Percentiles rank a stretch among this genome's conserved stretches.
These are phyloP conservation scores for Lasiurus borealis DNA, from an alignment of 2,113 vertebrate genomes.

Conservation along the genomic window DNA sequence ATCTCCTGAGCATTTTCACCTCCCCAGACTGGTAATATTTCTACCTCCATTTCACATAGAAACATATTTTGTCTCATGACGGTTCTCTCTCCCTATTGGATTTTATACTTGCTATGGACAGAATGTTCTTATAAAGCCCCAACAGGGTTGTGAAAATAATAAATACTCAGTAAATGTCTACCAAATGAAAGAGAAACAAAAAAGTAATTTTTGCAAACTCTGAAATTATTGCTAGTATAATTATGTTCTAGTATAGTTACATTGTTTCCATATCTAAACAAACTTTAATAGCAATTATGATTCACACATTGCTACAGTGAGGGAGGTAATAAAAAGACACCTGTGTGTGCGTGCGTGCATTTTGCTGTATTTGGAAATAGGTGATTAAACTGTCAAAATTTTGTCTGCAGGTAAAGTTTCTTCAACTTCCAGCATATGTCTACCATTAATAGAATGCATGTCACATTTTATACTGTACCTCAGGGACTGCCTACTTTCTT, in stretches of 20 bases:
- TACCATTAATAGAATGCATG: neutral
- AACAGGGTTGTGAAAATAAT: neutral
- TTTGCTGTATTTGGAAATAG: neutral
- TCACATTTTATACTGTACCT: neutral
- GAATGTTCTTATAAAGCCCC: neutral
- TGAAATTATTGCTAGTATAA: slow-evolving; percentile 62
- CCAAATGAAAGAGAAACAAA: slow-evolving; percentile 11
- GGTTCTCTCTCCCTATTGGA: neutral
- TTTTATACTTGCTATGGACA: neutral
- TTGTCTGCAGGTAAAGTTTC: neutral
- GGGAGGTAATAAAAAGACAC: slow-evolving; percentile 7
- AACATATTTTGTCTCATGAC: neutral
- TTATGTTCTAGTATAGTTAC: slow-evolving; percentile 43
- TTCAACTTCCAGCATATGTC: neutral
- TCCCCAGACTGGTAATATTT: neutral
- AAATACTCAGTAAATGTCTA: slow-evolving; percentile 35
- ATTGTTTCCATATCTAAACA: slow-evolving; percentile 45
- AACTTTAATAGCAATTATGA: slow-evolving; percentile 42
- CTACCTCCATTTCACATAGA: neutral
- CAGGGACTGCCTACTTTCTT: neutral
- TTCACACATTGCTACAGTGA: slow-evolving; percentile 43
- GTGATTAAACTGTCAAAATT: slow-evolving; percentile 25
- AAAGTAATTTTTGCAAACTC: slow-evolving; percentile 32
- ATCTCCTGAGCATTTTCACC: neutral
- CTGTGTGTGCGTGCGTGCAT: neutral